Evolutionary conservation across 2,113 vertebrate genomes (phyloP).

Genomic region (Prietella phreatophila): DNA sequence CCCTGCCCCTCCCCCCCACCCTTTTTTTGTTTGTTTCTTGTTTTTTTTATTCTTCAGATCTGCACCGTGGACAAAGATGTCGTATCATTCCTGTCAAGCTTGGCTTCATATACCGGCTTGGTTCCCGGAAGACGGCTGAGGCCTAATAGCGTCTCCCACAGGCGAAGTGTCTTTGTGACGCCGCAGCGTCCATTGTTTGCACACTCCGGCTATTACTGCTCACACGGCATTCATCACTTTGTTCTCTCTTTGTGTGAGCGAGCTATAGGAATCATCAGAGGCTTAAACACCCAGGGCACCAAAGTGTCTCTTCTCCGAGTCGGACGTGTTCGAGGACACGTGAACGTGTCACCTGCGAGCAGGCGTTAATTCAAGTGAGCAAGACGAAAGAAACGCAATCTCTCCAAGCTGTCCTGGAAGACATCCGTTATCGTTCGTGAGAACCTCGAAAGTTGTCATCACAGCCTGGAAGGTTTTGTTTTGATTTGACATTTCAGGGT

Average conservation of each 20-base stretch:
- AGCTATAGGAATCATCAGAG: constrained; percentile 72
- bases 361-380: background rate
- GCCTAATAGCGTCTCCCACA: constrained; percentile 44
- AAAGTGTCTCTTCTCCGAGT: constrained; percentile 66
- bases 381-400: background rate
- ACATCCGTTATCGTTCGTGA: constrained; percentile 57
- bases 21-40: background rate
- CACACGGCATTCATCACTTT: constrained; percentile 65
- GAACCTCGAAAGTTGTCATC: constrained; percentile 29
- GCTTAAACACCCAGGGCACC: constrained; percentile 67
- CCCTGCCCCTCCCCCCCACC: too few species aligned
- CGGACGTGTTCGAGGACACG: constrained; percentile 25
- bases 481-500: background rate
- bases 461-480: background rate
- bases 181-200: constrained; percentile 33
- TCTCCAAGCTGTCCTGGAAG: constrained; percentile 50
- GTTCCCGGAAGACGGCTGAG: constrained; percentile 15
- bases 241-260: constrained; percentile 64
- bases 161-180: constrained; percentile 39
- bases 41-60: too few species aligned
- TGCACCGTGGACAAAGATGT: background rate
- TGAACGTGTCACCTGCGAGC: background rate
- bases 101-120: background rate
- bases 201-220: constrained; percentile 49
- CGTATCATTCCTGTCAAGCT: background rate